Evolutionary conservation across 2,888 invertebrate genomes (phyloP).

Genomic region (Latheticus oryzae): DNA sequence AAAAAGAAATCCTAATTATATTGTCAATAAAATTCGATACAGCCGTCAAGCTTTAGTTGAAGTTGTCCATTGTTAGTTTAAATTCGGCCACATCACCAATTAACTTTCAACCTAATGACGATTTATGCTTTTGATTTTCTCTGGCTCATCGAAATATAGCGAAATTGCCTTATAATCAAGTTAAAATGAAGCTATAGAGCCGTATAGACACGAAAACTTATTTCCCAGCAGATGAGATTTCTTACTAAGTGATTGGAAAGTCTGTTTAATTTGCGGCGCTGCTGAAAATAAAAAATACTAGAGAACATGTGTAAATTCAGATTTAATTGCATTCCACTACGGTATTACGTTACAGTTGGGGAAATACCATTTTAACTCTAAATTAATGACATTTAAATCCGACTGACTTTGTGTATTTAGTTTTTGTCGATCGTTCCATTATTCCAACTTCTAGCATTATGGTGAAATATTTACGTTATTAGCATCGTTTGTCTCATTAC

Average conservation of each 20-base stretch:
- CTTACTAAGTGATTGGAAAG: slow-evolving; percentile 37
- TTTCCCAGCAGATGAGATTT: slow-evolving; percentile 42
- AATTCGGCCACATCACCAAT: slow-evolving; percentile 34
- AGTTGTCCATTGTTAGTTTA: slow-evolving; percentile 11
- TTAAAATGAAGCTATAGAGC: slow-evolving; percentile 44
- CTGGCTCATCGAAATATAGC: slow-evolving; percentile 34
- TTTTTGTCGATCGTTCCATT: slow-evolving; percentile 2
- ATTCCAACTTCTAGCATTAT: not conserved
- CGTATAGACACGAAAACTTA: slow-evolving; percentile 38
- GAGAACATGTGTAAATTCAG: slow-evolving; percentile 37
- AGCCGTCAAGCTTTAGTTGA: slow-evolving; percentile 6
- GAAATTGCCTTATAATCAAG: slow-evolving; percentile 46
- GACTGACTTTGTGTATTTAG: not conserved
- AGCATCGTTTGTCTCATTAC: not conserved
- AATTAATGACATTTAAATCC: slow-evolving; percentile 19
- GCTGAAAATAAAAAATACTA: slow-evolving; percentile 32
- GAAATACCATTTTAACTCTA: slow-evolving; percentile 7
- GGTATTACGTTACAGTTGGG: slow-evolving; percentile 8
- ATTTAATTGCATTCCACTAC: slow-evolving; percentile 9
- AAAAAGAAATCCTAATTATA: slow-evolving; percentile 18
- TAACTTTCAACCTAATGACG: slow-evolving; percentile 40
- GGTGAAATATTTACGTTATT: slow-evolving; percentile 8
- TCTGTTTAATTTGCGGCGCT: slow-evolving; percentile 34
- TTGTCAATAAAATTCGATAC: slow-evolving; percentile 8
- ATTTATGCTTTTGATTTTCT: slow-evolving; percentile 45